These are phyloP conservation scores for Cataglyphis livida DNA, from an alignment of 2,888 invertebrate species.

Conservation along the genomic window DNA sequence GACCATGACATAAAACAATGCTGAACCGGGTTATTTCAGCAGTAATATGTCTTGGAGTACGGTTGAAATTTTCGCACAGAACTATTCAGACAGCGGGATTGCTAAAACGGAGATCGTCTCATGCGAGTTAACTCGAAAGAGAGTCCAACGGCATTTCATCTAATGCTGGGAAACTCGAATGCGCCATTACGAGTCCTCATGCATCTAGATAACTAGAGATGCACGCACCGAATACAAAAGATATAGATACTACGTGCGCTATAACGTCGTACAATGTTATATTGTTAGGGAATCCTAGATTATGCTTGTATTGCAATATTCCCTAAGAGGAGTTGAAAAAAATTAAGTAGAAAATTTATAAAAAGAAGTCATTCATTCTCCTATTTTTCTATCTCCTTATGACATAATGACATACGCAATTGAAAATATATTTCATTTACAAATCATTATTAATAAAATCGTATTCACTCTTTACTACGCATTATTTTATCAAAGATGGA, in stretches of 20 bases:
- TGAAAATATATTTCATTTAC: not conserved
- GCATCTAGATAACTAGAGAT: constrained; percentile 44
- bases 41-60: not conserved
- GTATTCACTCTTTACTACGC: not conserved
- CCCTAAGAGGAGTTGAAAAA: constrained; percentile 6
- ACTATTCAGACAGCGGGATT: constrained; percentile 23
- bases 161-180: constrained; percentile 49
- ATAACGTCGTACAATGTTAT: constrained; percentile 18
- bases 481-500: not conserved
- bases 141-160: constrained; percentile 39
- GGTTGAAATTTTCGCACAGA: constrained; percentile 10
- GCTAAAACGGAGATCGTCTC: constrained; percentile 37
- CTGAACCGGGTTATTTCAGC: constrained; percentile 6
- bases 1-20: not conserved
- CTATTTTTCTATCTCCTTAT: no score
- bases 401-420: not conserved
- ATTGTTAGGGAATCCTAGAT: constrained; percentile 8
- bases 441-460: not conserved
- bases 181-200: constrained; percentile 13
- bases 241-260: constrained; percentile 25
- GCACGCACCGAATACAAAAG: constrained; percentile 23
- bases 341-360: constrained; percentile 14
- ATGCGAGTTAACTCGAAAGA: constrained; percentile 37
- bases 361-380: not conserved
- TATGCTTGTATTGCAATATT: constrained; percentile 16